Base-by-base conservation (phyloP, 2,113 vertebrate species). In the Echinops telfairi region DNA sequence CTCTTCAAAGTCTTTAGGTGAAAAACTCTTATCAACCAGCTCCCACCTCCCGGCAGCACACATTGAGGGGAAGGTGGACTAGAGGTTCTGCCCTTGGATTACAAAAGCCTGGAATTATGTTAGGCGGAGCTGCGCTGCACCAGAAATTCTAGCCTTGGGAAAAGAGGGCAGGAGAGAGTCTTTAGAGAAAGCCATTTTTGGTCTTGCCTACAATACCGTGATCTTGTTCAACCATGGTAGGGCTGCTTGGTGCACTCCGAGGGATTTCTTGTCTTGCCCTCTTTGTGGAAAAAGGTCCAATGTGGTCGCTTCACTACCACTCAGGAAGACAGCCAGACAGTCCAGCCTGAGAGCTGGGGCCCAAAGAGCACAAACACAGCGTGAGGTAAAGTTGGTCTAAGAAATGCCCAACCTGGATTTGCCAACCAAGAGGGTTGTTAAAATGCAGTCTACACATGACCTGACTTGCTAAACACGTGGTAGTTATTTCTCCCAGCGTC, bases 181-280 rank as follows among this genome's bases (percentile, higher is more conserved):
- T 19, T 83, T 82, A 80, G 89, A 93, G 80, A 76, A 0, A 62
- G 78, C 71, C 66, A 86, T 77, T 40, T 73, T 92, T 85, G 75
- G 86, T 80, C 95, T 95, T 91, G 95, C 83, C 89, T 79, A 80
- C 27, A 89, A 70, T 14, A 81, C 78, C 84, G 73, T 81, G 76
- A 78, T 89, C 83, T 80, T 60, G 43, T 79, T 90, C 86, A 92
- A 76, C 64, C 68, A 76, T 33, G 62, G 36, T 2, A 88, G 68
- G 58, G 66, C 17, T 76, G 29, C 60, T 91, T 82, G 57, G 60
- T 64, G 40, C 86, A n/a, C 75, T 87, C 82, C 79, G 31, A 0
- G 43, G 40, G 33, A 83, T 68, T 78, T 57, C 64, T 89, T 87
- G 58, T 62, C 81, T 92, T 88, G 86, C 27, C 12, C 8, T 86